A percentile compares a stretch with the other conserved stretches of the same genome.
These are phyloP conservation scores for Empis stercorea DNA, from an alignment of 2,888 invertebrate species.

Conservation along the genomic window DNA sequence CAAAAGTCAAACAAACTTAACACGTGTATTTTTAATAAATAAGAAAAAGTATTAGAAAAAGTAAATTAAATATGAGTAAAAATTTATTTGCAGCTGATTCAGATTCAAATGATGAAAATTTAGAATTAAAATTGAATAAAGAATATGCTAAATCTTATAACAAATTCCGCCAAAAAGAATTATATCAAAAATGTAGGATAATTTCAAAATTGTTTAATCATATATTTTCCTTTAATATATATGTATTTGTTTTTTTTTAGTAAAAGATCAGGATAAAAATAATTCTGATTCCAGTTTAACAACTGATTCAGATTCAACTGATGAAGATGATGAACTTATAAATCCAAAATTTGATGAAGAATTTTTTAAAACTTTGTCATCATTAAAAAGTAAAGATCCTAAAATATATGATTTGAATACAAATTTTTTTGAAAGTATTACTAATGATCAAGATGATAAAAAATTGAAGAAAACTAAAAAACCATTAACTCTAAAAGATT, in stretches of 20 bases:
- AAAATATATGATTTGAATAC: constrained; percentile 69
- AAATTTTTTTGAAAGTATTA: constrained; percentile 48
- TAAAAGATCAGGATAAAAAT: constrained; percentile 27
- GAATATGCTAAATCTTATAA: constrained; percentile 77
- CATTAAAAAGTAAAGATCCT: constrained; percentile 79
- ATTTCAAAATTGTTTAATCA: neutral
- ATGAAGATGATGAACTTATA: constrained; percentile 26
- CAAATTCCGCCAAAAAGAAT: constrained; percentile 72
- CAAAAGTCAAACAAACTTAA: too few species aligned
- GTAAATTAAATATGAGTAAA: constrained; percentile 23
- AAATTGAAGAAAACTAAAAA: constrained; percentile 27
- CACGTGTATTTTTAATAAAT: neutral
- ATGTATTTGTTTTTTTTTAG: constrained; percentile 18
- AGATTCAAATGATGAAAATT: constrained; percentile 36
- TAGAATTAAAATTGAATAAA: constrained; percentile 54
- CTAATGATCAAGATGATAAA: neutral
- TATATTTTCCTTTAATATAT: too few species aligned
- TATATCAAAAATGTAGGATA: constrained; percentile 61
- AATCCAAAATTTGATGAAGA: constrained; percentile 52
- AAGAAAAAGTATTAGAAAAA: neutral
- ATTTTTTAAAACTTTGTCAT: constrained; percentile 75
- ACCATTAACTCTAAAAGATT: constrained; percentile 59
- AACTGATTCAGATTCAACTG: constrained; percentile 25
- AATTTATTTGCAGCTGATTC: constrained; percentile 42
- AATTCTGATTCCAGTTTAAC: constrained; percentile 25